Evolutionary conservation across 2,888 invertebrate species (phyloP).

Genomic region (Eucera pruinosa): DNA sequence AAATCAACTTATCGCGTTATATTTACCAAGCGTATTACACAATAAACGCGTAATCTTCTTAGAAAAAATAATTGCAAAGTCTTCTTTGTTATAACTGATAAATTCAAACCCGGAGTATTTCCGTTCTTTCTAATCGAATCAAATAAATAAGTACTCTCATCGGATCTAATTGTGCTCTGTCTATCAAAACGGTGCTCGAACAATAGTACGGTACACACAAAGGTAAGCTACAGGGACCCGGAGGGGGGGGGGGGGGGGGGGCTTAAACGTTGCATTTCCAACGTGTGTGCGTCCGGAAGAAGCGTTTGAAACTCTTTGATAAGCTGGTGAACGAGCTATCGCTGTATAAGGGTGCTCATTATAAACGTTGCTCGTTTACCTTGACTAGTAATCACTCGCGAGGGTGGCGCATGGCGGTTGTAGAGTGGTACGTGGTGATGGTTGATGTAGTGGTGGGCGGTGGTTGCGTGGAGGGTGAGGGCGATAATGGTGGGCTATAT

Average conservation of each 20-base stretch:
- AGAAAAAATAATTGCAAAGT: too few relatives aligned
- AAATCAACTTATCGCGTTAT: too few relatives aligned
- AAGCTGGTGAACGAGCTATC: slow-evolving; percentile 66
- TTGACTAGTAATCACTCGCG: slow-evolving; percentile 79
- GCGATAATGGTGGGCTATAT: slow-evolving; percentile 68
- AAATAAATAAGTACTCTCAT: too few relatives aligned
- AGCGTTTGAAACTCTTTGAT: slow-evolving; percentile 25
- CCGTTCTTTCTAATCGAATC: neutral
- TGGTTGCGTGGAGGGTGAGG: slow-evolving; percentile 76
- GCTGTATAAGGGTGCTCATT: slow-evolving; percentile 58
- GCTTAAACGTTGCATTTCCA: slow-evolving; percentile 14
- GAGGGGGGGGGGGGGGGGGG: slow-evolving; percentile 1
- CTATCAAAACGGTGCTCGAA: neutral
- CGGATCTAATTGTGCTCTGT: too few relatives aligned
- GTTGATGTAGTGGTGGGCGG: slow-evolving; percentile 77
- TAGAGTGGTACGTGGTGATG: slow-evolving; percentile 77
- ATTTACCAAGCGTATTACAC: too few relatives aligned
- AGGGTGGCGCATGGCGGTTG: slow-evolving; percentile 76
- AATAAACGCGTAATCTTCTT: too few relatives aligned
- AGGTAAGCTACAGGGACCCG: slow-evolving; percentile 18
- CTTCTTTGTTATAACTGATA: too few relatives aligned
- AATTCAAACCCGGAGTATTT: too few relatives aligned
- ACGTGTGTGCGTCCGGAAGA: slow-evolving; percentile 33
- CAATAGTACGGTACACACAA: neutral
- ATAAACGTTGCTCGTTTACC: slow-evolving; percentile 77